Percentiles rank a stretch among this genome's conserved stretches.
Conservation (phyloP, 2,888 invertebrate species). For the Oxycera nigricornis region DNA sequence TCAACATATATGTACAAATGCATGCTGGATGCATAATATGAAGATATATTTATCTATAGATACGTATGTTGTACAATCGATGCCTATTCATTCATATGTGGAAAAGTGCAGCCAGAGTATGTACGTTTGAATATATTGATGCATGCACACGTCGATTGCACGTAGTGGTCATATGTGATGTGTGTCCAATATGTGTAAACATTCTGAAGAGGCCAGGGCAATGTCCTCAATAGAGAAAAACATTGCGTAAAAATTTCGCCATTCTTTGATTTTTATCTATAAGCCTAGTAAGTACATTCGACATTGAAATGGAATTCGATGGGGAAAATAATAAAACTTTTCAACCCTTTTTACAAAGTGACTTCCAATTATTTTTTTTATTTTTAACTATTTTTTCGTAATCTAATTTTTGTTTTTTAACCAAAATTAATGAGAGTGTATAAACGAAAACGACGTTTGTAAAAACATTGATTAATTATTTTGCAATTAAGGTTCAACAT, state of each 20-base stretch:
- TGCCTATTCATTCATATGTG: not conserved
- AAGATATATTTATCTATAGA: too few relatives aligned
- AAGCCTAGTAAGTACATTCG: not conserved
- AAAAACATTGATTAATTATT: too few relatives aligned
- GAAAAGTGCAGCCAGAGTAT: not conserved
- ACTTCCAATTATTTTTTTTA: too few relatives aligned
- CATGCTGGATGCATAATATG: not conserved
- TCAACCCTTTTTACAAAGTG: too few relatives aligned
- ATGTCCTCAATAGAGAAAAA: constrained; percentile 40
- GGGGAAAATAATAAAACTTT: too few relatives aligned
- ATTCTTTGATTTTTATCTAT: constrained; percentile 19
- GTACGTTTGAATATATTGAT: not conserved
- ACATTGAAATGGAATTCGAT: too few relatives aligned
- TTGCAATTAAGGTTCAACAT: too few relatives aligned
- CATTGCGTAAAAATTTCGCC: constrained; percentile 40
- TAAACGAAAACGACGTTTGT: too few relatives aligned
- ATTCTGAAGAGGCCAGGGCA: constrained; percentile 40
- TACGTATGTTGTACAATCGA: not conserved
- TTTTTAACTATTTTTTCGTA: too few relatives aligned
- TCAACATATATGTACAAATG: not conserved
- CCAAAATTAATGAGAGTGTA: too few relatives aligned
- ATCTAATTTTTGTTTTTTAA: too few relatives aligned
- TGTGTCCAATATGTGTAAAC: constrained; percentile 41
- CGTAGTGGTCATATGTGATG: constrained; percentile 15
- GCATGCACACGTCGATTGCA: constrained; percentile 1